Evolutionary conservation across 2,113 vertebrate species (phyloP).

Genomic region (Crocuta crocuta): DNA sequence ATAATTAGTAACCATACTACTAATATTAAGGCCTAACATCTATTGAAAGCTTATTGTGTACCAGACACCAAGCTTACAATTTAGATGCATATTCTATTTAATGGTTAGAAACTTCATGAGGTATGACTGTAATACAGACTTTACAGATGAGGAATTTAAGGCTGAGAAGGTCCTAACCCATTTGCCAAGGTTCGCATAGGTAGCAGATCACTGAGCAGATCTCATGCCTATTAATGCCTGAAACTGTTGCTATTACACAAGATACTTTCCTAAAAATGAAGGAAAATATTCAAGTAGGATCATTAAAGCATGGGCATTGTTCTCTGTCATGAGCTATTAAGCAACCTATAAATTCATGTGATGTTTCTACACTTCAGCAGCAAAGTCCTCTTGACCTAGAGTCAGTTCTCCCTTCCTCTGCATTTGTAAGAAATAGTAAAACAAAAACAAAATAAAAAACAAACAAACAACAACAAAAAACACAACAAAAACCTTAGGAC

Average conservation of each 20-base stretch:
- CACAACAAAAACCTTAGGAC: not conserved
- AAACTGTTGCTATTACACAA: not conserved
- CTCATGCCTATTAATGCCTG: not conserved
- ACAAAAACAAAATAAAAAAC: not conserved
- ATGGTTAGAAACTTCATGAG: not conserved
- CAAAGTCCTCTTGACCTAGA: not conserved
- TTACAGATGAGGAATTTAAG: not conserved
- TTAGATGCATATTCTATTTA: not conserved
- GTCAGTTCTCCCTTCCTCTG: not conserved
- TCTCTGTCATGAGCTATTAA: not conserved
- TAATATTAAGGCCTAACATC: conserved; percentile 35
- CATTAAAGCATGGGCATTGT: not conserved
- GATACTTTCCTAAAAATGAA: not conserved
- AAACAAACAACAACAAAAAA: too few species aligned
- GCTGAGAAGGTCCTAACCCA: not conserved
- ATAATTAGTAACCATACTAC: conserved; percentile 52
- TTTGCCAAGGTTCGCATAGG: not conserved
- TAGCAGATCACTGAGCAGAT: not conserved
- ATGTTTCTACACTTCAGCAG: not conserved
- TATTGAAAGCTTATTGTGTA: not conserved
- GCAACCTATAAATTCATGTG: not conserved
- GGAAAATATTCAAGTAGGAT: not conserved
- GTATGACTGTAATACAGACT: not conserved
- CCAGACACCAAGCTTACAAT: not conserved
- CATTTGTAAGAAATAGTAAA: not conserved